Evolutionary conservation across 1,140 invertebrate species (phyloP).

Genomic region (Diabrotica undecimpunctata): DNA sequence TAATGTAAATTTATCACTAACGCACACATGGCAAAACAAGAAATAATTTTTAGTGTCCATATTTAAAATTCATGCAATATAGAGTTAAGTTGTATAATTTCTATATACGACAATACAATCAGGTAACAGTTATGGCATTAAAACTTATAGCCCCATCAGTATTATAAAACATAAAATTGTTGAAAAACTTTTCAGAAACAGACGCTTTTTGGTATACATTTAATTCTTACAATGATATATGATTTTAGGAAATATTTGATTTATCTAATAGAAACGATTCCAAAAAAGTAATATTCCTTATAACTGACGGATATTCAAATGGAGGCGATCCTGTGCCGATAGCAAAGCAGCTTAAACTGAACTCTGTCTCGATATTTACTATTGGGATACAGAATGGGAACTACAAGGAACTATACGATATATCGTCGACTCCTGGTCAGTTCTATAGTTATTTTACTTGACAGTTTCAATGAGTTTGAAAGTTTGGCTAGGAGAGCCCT

Average conservation of each 20-base stretch:
- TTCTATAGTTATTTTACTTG: conserved; percentile 66
- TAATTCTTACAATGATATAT: too few species aligned
- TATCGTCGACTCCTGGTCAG: conserved; percentile 62
- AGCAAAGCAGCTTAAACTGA: conserved; percentile 53
- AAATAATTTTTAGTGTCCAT: too few species aligned
- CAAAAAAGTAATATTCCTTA: conserved; percentile 61
- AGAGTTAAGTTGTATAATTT: too few species aligned
- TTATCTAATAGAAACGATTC: conserved; percentile 50
- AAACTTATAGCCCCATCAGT: too few species aligned
- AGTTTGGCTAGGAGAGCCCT: conserved; percentile 64
- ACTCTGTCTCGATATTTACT: conserved; percentile 61
- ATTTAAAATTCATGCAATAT: too few species aligned
- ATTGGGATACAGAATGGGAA: conserved; percentile 66
- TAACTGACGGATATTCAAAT: conserved; percentile 73
- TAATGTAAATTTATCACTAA: too few species aligned
- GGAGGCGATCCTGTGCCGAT: conserved; percentile 63
- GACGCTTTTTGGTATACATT: too few species aligned
- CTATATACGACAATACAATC: too few species aligned
- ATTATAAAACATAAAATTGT: too few species aligned
- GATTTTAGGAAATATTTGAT: conserved; percentile 56
- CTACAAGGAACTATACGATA: conserved; percentile 60
- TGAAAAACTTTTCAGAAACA: too few species aligned
- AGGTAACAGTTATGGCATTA: too few species aligned
- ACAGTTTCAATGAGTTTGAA: conserved; percentile 71
- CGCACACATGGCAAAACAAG: too few species aligned